Percentiles rank a stretch among this genome's conserved stretches.
Conservation (phyloP, 1,140 invertebrate species). For the Tribolium castaneum region DNA sequence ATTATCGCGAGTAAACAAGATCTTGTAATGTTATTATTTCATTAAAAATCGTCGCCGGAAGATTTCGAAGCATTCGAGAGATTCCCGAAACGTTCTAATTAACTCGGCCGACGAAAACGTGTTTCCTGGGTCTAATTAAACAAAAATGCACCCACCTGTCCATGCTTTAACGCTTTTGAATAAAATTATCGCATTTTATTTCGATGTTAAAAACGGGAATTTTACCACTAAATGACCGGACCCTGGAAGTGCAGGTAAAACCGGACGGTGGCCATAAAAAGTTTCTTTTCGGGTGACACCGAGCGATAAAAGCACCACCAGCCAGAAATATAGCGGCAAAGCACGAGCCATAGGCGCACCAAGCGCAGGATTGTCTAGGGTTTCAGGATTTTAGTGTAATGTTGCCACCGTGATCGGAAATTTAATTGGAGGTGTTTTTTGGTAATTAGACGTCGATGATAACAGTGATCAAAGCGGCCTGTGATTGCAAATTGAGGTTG, state of each 20-base stretch:
- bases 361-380: no score
- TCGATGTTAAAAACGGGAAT: constrained; percentile 27
- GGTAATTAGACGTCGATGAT: no score
- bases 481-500: no score
- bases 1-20: constrained; percentile 25
- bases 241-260: constrained; percentile 26
- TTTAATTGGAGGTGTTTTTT: no score
- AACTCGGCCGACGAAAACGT: constrained; percentile 38
- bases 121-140: constrained; percentile 37
- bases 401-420: no score
- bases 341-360: no score
- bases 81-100: constrained; percentile 37
- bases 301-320: constrained; percentile 22
- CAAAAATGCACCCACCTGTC: constrained; percentile 37
- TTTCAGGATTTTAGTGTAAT: no score
- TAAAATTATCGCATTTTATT: constrained; percentile 36
- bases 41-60: constrained; percentile 19
- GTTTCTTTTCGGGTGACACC: constrained; percentile 17
- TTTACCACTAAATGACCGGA: constrained; percentile 29
- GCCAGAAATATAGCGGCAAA: neutral
- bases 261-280: constrained; percentile 28
- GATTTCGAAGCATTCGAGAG: constrained; percentile 15
- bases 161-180: constrained; percentile 35
- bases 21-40: constrained; percentile 24
- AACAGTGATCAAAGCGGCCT: no score